These are phyloP conservation scores for Cavia aperea DNA, from an alignment of 2,113 vertebrate genomes.

Conservation along the genomic window DNA sequence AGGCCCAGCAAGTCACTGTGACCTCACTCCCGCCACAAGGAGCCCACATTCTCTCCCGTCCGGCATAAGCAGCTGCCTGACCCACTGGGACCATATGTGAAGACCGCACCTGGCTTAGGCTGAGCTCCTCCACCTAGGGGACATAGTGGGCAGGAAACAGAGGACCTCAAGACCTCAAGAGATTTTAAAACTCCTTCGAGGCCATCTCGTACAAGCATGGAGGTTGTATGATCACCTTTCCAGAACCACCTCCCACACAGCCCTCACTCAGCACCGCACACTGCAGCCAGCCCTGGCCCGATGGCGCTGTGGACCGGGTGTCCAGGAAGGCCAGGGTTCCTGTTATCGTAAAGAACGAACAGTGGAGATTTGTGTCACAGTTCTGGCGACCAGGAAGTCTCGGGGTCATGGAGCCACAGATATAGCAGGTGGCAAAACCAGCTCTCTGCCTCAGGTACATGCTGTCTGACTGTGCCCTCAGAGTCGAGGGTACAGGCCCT, in stretches of 20 bases:
- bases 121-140: neutral
- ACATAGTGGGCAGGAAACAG: neutral
- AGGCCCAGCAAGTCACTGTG: neutral
- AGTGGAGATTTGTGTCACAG: too few species aligned
- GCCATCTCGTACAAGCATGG: neutral
- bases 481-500: too few species aligned
- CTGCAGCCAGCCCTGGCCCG: neutral
- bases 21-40: fast-evolving
- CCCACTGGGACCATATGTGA: neutral
- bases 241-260: neutral
- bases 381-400: neutral
- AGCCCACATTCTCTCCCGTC: neutral
- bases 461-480: neutral
- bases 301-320: neutral
- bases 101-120: neutral
- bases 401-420: neutral
- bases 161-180: neutral
- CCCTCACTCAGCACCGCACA: neutral
- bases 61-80: too few species aligned
- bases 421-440: fast-evolving
- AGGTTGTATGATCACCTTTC: neutral
- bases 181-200: neutral
- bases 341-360: neutral
- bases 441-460: neutral
- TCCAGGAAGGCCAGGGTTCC: neutral